phyloP scores from a whole-genome alignment of 2,113 vertebrate genomes.

The Dunckerocampus dactyliophorus region DNA sequence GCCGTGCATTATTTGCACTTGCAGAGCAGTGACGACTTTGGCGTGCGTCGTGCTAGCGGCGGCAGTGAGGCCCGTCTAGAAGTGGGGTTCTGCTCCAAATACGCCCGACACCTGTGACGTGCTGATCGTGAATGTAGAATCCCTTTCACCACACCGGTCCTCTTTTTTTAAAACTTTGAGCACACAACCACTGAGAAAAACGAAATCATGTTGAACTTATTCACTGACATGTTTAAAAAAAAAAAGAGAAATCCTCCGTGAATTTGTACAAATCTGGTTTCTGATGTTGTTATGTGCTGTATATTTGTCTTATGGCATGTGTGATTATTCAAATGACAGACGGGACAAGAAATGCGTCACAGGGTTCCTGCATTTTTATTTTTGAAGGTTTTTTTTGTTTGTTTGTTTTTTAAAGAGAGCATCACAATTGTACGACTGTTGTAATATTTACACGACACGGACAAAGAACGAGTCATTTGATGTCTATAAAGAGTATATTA shows the following conservation, averaged over 20 bases:
- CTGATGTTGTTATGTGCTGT: constrained; percentile 51
- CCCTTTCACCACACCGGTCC: not conserved
- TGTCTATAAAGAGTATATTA: no score
- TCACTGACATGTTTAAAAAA: constrained; percentile 22
- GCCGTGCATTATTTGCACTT: no score
- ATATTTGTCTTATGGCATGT: constrained; percentile 60
- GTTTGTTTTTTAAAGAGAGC: no score
- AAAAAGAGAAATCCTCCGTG: constrained; percentile 14
- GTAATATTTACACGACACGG: not conserved
- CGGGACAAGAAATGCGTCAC: constrained; percentile 10
- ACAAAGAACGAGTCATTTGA: no score
- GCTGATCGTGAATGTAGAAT: constrained; percentile 4
- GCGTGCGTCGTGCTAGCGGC: no score
- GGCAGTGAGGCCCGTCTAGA: no score
- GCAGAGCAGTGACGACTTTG: no score
- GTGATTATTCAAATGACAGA: no score
- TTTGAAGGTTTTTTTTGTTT: not conserved
- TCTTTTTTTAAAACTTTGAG: not conserved
- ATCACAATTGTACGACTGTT: constrained; percentile 5
- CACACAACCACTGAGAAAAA: not conserved
- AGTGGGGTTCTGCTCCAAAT: not conserved
- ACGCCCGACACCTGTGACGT: constrained; percentile 1
- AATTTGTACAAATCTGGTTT: constrained; percentile 49
- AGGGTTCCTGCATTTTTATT: constrained; percentile 19
- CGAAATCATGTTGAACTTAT: not conserved